Base-by-base conservation (phyloP, 1,140 invertebrate genomes). In the Drosophila nebulosa region DNA sequence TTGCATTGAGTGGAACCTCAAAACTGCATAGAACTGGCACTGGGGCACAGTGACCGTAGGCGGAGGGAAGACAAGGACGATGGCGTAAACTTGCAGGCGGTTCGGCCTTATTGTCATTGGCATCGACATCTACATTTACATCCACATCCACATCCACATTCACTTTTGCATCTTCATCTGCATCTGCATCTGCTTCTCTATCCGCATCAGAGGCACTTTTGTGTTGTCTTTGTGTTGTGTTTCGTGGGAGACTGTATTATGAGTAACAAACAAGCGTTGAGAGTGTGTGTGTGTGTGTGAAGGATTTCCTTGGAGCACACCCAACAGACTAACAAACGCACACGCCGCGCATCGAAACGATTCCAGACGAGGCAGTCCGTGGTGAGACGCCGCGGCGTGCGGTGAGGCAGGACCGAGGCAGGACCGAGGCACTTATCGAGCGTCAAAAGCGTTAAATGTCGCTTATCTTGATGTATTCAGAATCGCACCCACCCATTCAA, bases 381-480 rank as follows among this genome's bases (percentile, higher is more conserved):
- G 35, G 35, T 7, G 35, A 4, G 12, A 32, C 7, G 35, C 14
- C n/a, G n/a, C n/a, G n/a, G n/a, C n/a, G n/a, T n/a, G n/a, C n/a
- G n/a, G n/a, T n/a, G n/a, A n/a, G n/a, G n/a, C 7, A 26, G 36
- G 36, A n/a, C 4, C 16, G 3, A 50, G 18, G 18, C 3, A 7
- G 27, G 18, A 4, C 4, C 16, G 24, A 22, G 27, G 42, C 69
- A 65, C 56, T 76, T 73, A 32, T 70, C 61, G 65, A 65, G 26
- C 32, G 57, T 64, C 64, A 69, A 70, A 64, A 74, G 71, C 71
- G 75, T 78, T 78, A 78, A 78, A 78, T 78, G 75, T 78, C 75
- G 75, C 68, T 78, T 75, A 78, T 78, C 72, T 64, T 70, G 67
- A 78, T 78, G 61, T 78, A 74, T 71, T 62, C 71, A 50, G 56